phyloP scores from a whole-genome alignment of 2,113 vertebrate genomes.

The Toxotes jaculatrix region DNA sequence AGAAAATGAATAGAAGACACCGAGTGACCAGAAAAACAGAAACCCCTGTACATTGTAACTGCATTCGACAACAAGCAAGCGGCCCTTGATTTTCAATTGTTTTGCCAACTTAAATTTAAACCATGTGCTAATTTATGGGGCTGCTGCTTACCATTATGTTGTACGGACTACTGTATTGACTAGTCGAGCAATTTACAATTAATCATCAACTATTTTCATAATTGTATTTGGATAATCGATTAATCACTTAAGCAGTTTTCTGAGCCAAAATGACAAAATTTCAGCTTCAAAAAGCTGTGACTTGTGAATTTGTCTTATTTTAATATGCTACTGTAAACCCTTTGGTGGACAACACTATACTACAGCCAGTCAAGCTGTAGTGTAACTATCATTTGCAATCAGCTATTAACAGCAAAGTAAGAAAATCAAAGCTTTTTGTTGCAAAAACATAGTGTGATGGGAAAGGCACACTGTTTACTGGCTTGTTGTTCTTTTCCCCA shows the following conservation, averaged over 20 bases:
- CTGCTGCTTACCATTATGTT: too few relatives aligned
- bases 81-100: background rate
- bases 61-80: background rate
- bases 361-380: background rate
- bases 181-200: background rate
- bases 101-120: background rate
- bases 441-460: constrained; percentile 50
- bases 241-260: background rate
- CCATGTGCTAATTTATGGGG: background rate
- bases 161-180: background rate
- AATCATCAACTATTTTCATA: background rate
- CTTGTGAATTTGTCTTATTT: background rate
- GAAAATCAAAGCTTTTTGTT: constrained; percentile 27
- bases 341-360: background rate
- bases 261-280: background rate
- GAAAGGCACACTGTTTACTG: constrained; percentile 52
- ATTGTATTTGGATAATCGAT: background rate
- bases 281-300: background rate
- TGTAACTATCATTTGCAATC: background rate
- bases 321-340: background rate
- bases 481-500: constrained; percentile 15
- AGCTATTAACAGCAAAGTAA: constrained; percentile 5
- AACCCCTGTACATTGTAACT: background rate
- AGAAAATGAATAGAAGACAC: constrained; percentile 3
- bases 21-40: background rate